phyloP scores from a whole-genome alignment of 2,888 invertebrate genomes.

The Auanema freiburgensis region DNA sequence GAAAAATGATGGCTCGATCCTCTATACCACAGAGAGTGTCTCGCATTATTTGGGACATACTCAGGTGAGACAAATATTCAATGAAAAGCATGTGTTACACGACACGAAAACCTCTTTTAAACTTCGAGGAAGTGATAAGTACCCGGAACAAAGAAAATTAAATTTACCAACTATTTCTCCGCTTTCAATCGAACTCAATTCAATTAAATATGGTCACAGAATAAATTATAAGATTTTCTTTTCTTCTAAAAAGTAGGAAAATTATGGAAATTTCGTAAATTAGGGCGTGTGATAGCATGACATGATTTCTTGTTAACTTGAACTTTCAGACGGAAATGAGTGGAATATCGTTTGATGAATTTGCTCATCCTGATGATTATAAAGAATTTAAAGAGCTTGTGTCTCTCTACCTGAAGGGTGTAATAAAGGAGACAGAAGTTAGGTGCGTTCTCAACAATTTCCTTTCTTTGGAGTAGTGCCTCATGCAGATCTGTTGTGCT shows the following conservation, averaged over 20 bases:
- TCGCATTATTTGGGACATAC: slow-evolving; percentile 85
- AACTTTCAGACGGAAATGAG: slow-evolving; percentile 83
- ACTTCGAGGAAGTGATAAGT: slow-evolving; percentile 1
- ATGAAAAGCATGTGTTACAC: slow-evolving; percentile 1
- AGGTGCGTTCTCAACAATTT: background rate
- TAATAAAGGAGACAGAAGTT: slow-evolving; percentile 4
- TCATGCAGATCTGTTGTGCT: slow-evolving; percentile 69
- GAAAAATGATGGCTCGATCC: slow-evolving; percentile 85
- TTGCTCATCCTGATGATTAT: slow-evolving; percentile 92
- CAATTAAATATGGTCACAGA: no score
- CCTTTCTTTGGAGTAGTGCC: background rate
- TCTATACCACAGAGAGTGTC: slow-evolving; percentile 89
- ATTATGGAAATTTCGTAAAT: background rate
- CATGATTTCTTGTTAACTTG: slow-evolving; percentile 3
- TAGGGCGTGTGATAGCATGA: slow-evolving; percentile 2
- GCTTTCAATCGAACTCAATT: slow-evolving; percentile 12
- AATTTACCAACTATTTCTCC: no score
- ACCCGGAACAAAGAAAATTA: no score
- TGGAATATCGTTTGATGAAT: slow-evolving; percentile 91
- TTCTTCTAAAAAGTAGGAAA: background rate
- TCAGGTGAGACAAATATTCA: slow-evolving; percentile 74
- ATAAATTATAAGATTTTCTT: no score
- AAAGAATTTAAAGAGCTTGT: slow-evolving; percentile 74
- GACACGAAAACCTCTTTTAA: background rate
- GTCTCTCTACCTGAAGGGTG: slow-evolving; percentile 11